These are phyloP conservation scores for Metopia argyrocephala DNA, from an alignment of 2,888 invertebrate species.

Conservation along the genomic window DNA sequence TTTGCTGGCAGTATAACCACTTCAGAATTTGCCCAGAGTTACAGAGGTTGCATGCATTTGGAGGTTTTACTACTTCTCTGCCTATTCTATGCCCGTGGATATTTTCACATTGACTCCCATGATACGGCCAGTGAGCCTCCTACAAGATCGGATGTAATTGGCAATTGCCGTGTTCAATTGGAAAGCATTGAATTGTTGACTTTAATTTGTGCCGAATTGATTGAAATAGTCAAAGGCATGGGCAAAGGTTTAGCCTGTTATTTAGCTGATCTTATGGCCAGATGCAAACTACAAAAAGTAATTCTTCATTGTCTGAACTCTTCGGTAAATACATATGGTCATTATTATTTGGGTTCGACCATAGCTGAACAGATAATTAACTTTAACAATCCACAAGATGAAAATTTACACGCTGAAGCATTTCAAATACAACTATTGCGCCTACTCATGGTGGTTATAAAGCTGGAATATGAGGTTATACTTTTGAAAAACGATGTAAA, in stretches of 20 bases:
- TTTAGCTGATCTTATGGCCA: conserved; percentile 85
- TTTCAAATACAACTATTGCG: conserved; percentile 84
- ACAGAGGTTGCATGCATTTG: conserved; percentile 88
- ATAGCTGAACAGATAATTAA: conserved; percentile 87
- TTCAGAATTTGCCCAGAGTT: conserved; percentile 84
- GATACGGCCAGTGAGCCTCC: conserved; percentile 79
- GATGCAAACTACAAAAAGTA: conserved; percentile 91
- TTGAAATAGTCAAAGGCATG: conserved; percentile 86
- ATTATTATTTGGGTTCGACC: conserved; percentile 74
- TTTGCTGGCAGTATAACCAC: conserved; percentile 82
- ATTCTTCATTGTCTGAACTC: conserved; percentile 89
- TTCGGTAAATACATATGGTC: conserved; percentile 80
- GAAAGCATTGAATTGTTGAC: conserved; percentile 87
- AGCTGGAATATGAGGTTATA: conserved; percentile 86
- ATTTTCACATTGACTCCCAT: conserved; percentile 77
- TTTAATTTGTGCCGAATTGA: conserved; percentile 85
- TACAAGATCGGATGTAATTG: conserved; percentile 84
- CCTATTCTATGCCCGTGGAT: conserved; percentile 89
- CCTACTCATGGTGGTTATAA: conserved; percentile 85
- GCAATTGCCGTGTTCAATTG: conserved; percentile 88
- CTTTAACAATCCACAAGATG: conserved; percentile 85
- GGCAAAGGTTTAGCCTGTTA: conserved; percentile 87
- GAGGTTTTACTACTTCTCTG: conserved; percentile 88
- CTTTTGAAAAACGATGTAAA: conserved; percentile 79
- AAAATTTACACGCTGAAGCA: conserved; percentile 83